Base-by-base conservation (phyloP, 2,888 invertebrate genomes). In the Conus canariensis region DNA sequence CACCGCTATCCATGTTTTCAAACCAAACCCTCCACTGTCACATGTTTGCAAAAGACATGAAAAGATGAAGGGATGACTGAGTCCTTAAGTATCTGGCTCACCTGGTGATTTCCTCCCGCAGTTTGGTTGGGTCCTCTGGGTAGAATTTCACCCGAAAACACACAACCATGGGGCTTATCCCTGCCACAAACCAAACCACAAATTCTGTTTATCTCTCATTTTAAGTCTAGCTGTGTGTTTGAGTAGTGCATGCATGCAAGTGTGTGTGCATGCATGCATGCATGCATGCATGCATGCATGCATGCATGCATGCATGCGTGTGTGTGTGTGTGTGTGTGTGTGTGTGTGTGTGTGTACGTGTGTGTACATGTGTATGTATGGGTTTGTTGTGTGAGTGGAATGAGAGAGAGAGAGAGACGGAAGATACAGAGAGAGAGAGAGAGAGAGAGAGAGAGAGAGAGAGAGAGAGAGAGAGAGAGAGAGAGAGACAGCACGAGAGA, bases 111-210 rank as follows among this genome's bases (percentile, higher is more conserved):
- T 99, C 98, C 96, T 99, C 99, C 96, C 98, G 98, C 93, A 99
- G 97, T 90, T 98, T 97, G 96, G 98, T 97, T n/a, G 99, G 99
- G 97, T 99, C 99, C 90, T 98, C 98, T 30, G 99, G 99, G 96
- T 99, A 99, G 97, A 99, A 99, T 97, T 99, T 99, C 93, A 99
- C 98, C 92, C 99, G 98, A 96, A 99, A 98, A 97, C 99, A 99
- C 96, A 99, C 98, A 91, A 99, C 97, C 95, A 98, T 98, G 91
- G 98, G 98, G 94, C 98, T 98, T 95, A 99, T 97, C 97, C 99
- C 99, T 98, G 97, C 19, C 97, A 96, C 90, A 92, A 91, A 83
- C 88, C 82, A 90, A 88, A 25, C 10, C 8, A 45, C 45, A 45
- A 45, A 45, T 45, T 45, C 3, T n/a, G 8, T n/a, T 22, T n/a